Evolutionary conservation across 2,797 vertebrate species (phyloP).

Genomic region (Chromobotia macracanthus): DNA sequence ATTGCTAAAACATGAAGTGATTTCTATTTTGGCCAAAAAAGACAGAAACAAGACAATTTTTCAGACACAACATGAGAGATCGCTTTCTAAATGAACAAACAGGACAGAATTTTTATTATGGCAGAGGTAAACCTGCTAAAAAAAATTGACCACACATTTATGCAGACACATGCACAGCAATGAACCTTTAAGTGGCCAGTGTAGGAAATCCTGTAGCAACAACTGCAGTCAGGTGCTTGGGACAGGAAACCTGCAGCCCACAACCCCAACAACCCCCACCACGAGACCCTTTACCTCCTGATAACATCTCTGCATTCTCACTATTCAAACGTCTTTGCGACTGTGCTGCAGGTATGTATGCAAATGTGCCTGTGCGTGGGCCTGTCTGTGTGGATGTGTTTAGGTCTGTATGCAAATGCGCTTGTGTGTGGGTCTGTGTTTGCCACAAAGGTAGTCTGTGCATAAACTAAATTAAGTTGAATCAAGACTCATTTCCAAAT

Average conservation of each 20-base stretch:
- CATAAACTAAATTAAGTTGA: not conserved
- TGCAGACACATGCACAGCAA: not conserved
- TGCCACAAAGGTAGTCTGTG: not conserved
- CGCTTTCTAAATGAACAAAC: not conserved
- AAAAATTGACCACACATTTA: conserved; percentile 3
- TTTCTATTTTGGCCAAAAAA: not conserved
- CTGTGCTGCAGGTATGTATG: not conserved
- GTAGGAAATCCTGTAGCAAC: conserved; percentile 46
- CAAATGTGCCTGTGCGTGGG: not conserved
- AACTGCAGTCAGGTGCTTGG: not conserved
- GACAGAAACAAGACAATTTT: not conserved
- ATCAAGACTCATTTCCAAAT: not conserved
- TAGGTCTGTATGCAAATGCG: not conserved
- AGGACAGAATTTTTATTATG: not conserved
- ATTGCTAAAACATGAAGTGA: not conserved
- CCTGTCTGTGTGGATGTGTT: not conserved
- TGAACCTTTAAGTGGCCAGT: conserved; percentile 6
- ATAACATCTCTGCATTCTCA: not conserved
- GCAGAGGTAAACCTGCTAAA: not conserved
- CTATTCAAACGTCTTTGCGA: not conserved
- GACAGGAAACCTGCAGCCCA: conserved; percentile 50
- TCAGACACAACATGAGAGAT: not conserved
- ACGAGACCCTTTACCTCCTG: not conserved
- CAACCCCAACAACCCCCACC: conserved; percentile 19
- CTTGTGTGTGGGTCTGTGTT: conserved; percentile 4